Base-by-base conservation (phyloP, 2,888 invertebrate genomes). In the Cephus rjabovi region DNA sequence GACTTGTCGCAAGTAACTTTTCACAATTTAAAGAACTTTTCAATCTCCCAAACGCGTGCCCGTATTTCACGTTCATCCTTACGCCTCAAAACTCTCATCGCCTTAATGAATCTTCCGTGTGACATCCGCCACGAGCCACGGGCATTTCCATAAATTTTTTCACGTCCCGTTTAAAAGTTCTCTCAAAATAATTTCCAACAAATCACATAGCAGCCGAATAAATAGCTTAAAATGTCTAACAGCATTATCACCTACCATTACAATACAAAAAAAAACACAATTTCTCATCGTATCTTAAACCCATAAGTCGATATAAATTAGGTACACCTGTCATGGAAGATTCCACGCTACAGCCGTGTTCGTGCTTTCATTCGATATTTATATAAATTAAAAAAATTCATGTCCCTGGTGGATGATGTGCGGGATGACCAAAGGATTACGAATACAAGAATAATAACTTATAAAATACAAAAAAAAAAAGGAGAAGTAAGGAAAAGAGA, bases 181-280 rank as follows among this genome's bases (percentile, higher is more conserved):
- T 83, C 77, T 71, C 80, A 84, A 85, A 87, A 86, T 83, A 86
- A 88, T 86, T 83, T 79, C 78, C 79, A 86, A 87, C 84, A 83
- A 85, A 86, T 88, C 85, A 87, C 86, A 87, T 85, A 85, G 82
- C 84, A 87, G 83, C 86, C 87, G 82, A 87, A 88, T 87, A 74
- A 79, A 75, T 77, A 80, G 83, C 83, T 87, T 85, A 85, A 84
- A 85, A 85, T 79, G 76, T 86, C 83, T 86, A 86, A 87, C 83
- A 86, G 81, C 76, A 75, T 81, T 81, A 80, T 82, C 79, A 79
- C 80, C 77, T 81, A 83, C 79, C 74, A 73, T 79, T 82, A 83
- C 34, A 76, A 81, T 80, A 71, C 31, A 71, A 71, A 31, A 71
- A 71, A 71, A 73, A 74, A 76, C 76, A 68, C 69, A 76, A 69